These are phyloP conservation scores for Phalacrocorax pelagicus DNA, from an alignment of 2,113 vertebrate species.

Conservation along the genomic window DNA sequence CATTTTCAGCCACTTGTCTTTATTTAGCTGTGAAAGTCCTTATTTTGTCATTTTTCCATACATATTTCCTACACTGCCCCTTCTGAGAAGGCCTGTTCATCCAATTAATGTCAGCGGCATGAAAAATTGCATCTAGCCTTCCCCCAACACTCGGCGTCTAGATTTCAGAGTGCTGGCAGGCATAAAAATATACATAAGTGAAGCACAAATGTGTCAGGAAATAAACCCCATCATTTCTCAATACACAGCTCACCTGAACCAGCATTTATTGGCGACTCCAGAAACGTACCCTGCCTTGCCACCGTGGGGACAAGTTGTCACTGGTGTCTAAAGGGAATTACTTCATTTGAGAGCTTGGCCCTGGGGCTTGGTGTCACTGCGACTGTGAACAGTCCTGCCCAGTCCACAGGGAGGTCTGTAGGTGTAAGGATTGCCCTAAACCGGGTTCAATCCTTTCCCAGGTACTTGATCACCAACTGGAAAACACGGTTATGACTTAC, in stretches of 20 bases:
- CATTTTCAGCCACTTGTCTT: slow-evolving; percentile 26
- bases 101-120: slow-evolving; percentile 26
- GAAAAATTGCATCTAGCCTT: slow-evolving; percentile 22
- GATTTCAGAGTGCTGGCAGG: slow-evolving; percentile 18
- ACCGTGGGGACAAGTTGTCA: background rate
- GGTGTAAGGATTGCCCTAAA: background rate
- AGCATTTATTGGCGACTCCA: background rate
- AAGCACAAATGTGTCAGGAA: background rate
- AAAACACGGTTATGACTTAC: background rate
- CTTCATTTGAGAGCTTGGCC: background rate
- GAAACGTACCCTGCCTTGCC: background rate
- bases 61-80: background rate
- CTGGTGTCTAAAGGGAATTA: background rate
- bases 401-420: background rate
- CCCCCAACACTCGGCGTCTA: background rate
- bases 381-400: background rate
- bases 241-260: background rate
- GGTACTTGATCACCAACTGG: background rate
- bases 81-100: slow-evolving; percentile 44
- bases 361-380: background rate
- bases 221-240: background rate
- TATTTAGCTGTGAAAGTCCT: slow-evolving; percentile 34
- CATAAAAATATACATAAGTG: background rate
- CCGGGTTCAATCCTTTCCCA: background rate
- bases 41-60: slow-evolving; percentile 40